Conservation (phyloP, 2,113 vertebrate species). For the Ctenomys sociabilis region DNA sequence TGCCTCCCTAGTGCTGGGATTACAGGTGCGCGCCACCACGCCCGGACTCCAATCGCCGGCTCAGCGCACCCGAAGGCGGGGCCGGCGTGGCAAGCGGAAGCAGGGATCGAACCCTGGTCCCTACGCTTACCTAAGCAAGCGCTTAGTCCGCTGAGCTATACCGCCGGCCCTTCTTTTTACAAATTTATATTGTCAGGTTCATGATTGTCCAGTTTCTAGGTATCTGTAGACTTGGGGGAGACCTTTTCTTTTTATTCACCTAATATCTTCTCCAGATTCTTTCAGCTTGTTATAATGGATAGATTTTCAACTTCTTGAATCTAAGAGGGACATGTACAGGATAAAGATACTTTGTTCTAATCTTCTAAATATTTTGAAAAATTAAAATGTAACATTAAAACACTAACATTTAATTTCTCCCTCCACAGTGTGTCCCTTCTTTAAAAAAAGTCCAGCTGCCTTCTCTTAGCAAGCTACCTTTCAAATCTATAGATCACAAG, state of each 20-base stretch:
- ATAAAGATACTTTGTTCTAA: conserved; percentile 28
- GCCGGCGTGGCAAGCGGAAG: no score
- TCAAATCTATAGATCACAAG: conserved; percentile 99
- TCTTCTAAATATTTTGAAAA: background rate
- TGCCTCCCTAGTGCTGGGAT: no score
- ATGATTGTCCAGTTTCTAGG: background rate
- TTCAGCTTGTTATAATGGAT: background rate
- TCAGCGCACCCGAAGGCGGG: no score
- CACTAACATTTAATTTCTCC: conserved; percentile 51
- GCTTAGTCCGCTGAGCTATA: no score
- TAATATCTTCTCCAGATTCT: background rate
- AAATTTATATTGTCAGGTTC: background rate
- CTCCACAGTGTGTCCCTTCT: conserved; percentile 94
- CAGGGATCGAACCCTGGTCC: no score
- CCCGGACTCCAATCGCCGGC: no score
- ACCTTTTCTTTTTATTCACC: background rate
- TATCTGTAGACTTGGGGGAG: background rate
- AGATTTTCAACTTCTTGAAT: background rate
- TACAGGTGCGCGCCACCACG: no score
- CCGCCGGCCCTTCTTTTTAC: fast-evolving
- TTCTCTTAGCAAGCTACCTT: conserved; percentile 98
- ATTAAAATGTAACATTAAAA: conserved; percentile 48
- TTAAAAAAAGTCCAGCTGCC: conserved; percentile 99
- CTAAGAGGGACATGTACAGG: background rate
- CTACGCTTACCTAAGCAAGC: no score